Evolutionary conservation across 2,113 vertebrate genomes (phyloP).

Genomic region (Carollia perspicillata): DNA sequence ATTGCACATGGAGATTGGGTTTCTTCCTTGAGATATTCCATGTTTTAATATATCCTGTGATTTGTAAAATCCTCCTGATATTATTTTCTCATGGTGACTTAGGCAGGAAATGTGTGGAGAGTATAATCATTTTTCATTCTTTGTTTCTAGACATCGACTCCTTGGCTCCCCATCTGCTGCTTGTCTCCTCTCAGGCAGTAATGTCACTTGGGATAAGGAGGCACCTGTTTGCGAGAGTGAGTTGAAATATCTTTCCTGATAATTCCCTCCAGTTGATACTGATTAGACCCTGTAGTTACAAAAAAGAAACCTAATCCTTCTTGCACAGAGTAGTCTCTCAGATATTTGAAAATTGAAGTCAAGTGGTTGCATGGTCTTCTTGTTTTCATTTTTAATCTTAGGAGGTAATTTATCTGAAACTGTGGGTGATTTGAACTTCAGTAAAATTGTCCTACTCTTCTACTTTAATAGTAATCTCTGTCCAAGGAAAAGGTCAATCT

Average conservation of each 20-base stretch:
- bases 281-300: background rate
- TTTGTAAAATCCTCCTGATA: background rate
- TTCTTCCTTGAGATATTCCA: background rate
- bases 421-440: background rate
- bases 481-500: background rate
- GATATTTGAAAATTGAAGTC: background rate
- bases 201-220: conserved; percentile 15
- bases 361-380: background rate
- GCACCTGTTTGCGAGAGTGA: conserved; percentile 7
- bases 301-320: background rate
- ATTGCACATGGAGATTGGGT: background rate
- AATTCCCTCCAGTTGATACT: background rate
- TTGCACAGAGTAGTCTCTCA: background rate
- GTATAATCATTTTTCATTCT: background rate
- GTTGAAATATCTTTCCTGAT: background rate
- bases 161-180: background rate
- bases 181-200: background rate
- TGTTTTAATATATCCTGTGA: background rate
- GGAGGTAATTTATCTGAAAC: background rate
- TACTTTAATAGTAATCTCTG: background rate
- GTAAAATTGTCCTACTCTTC: background rate
- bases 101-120: background rate
- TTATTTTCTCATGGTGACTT: background rate
- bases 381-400: background rate
- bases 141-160: background rate